phyloP scores from a whole-genome alignment of 2,888 invertebrate genomes.

The Amphipyra tragopoginis region DNA sequence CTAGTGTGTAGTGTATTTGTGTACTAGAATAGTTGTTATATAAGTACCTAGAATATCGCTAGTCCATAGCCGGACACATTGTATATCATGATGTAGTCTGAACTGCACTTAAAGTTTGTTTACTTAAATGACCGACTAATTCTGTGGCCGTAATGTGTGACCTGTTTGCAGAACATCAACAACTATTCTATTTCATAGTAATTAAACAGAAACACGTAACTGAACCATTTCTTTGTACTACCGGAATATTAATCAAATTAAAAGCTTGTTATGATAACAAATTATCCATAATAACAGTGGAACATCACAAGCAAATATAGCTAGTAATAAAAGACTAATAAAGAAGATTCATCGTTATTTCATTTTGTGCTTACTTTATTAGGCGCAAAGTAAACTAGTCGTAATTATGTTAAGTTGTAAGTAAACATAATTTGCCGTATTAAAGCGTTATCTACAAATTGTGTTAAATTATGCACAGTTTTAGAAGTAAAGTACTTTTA shows the following conservation, averaged over 20 bases:
- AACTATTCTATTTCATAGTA: not conserved
- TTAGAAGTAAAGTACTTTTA: not conserved
- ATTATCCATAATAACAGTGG: not conserved
- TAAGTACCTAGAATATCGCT: no score
- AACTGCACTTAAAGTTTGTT: no score
- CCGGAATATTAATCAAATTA: conserved; percentile 22
- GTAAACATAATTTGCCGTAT: not conserved
- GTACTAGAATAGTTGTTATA: no score
- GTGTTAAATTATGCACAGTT: not conserved
- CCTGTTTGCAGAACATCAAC: no score
- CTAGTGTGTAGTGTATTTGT: no score
- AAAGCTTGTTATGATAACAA: conserved; percentile 2
- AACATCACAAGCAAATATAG: conserved; percentile 7
- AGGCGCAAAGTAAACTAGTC: conserved; percentile 1
- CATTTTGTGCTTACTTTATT: conserved; percentile 4
- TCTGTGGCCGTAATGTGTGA: no score
- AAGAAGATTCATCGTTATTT: conserved; percentile 18
- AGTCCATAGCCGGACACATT: no score
- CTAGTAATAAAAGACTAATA: conserved; percentile 18
- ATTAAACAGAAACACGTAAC: not conserved
- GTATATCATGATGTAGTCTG: no score
- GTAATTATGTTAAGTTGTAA: not conserved
- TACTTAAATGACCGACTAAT: no score
- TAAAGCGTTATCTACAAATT: not conserved
- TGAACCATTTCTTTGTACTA: not conserved